A percentile compares a stretch with the other conserved stretches of the same genome.
These are phyloP conservation scores for Adelognathus sp. DNA, from an alignment of 2,888 invertebrate genomes.

Conservation along the genomic window DNA sequence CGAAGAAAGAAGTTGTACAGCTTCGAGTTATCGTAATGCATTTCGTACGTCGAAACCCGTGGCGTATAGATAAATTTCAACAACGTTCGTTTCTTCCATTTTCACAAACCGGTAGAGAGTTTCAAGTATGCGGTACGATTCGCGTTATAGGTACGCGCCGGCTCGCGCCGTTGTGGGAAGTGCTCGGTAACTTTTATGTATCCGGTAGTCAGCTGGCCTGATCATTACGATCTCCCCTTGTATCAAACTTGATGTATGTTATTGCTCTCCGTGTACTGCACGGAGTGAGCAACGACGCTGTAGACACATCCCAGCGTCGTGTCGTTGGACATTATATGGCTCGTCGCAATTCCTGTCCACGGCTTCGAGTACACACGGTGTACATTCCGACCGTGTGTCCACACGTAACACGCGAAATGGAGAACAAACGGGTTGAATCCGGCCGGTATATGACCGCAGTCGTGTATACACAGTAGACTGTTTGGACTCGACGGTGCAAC, in stretches of 20 bases:
- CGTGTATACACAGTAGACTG: not conserved
- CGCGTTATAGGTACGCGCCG: slow-evolving; percentile 32
- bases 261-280: slow-evolving; percentile 52
- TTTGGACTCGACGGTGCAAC: not conserved
- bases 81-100: slow-evolving; percentile 20
- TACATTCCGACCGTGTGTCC: not conserved
- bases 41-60: not conserved
- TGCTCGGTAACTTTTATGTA: slow-evolving; percentile 59
- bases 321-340: not conserved
- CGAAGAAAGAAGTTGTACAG: not conserved
- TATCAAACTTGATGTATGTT: slow-evolving; percentile 58
- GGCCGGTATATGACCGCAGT: not conserved
- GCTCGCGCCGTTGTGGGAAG: slow-evolving; percentile 49
- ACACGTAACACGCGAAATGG: slow-evolving; percentile 7
- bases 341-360: slow-evolving; percentile 15
- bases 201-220: slow-evolving; percentile 58
- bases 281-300: slow-evolving; percentile 41
- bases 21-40: not conserved
- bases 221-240: slow-evolving; percentile 57
- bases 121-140: slow-evolving; percentile 19
- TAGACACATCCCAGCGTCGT: slow-evolving; percentile 19
- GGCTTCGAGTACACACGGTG: not conserved
- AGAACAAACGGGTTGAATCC: not conserved
- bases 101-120: not conserved
- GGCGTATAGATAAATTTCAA: slow-evolving; percentile 23